phyloP scores from a whole-genome alignment of 2,113 vertebrate genomes.

The Tetrax tetrax region DNA sequence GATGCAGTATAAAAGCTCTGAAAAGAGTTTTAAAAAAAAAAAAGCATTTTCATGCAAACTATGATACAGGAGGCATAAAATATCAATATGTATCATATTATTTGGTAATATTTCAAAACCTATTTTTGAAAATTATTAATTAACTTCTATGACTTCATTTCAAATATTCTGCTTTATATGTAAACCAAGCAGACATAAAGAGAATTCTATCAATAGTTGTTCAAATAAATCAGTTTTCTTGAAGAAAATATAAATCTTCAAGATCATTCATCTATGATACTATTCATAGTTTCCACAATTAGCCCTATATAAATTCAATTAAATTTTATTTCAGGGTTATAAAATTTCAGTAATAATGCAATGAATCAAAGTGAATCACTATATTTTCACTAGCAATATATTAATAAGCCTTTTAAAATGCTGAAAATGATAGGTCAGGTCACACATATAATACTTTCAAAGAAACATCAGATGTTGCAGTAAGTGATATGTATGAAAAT shows the following conservation, averaged over 20 bases:
- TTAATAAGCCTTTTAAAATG: background rate
- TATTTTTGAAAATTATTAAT: background rate
- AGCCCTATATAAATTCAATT: background rate
- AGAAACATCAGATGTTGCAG: background rate
- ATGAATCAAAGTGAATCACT: background rate
- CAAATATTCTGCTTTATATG: background rate
- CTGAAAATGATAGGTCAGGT: background rate
- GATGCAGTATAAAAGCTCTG: background rate
- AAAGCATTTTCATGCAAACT: accelerated
- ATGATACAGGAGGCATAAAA: background rate
- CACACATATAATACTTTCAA: background rate
- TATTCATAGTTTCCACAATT: background rate
- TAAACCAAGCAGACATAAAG: background rate
- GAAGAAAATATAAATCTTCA: background rate
- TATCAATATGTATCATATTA: background rate
- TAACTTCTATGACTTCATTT: background rate
- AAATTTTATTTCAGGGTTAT: background rate
- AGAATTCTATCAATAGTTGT: background rate
- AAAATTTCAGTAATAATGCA: background rate
- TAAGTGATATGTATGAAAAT: background rate
- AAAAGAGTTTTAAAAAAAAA: background rate
- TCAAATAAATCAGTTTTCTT: background rate
- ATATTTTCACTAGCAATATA: background rate
- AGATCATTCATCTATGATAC: background rate
- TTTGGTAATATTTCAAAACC: background rate